Conservation (phyloP, 2,113 vertebrate genomes). For the Apodemus speciosus region DNA sequence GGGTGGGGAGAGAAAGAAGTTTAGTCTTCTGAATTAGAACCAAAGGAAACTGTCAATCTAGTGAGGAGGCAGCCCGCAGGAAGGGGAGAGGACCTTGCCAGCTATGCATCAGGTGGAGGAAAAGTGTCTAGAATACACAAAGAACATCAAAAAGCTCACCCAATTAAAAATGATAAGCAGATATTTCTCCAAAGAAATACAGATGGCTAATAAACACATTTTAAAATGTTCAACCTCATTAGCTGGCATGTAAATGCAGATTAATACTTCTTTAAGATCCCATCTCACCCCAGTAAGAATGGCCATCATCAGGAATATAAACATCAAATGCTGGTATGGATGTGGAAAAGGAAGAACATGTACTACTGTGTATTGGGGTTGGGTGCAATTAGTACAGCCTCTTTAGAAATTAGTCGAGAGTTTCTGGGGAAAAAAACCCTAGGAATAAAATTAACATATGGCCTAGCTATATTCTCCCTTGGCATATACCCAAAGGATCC, state of each 20-base stretch:
- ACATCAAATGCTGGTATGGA: neutral
- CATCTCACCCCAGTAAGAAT: neutral
- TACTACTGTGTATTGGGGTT: neutral
- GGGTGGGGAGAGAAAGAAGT: neutral
- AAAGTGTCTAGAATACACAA: neutral
- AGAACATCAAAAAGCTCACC: neutral
- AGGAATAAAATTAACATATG: neutral
- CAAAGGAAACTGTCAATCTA: neutral
- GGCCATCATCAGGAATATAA: neutral
- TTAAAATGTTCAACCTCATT: neutral
- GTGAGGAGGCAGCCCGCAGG: neutral
- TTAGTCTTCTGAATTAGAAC: too few species aligned
- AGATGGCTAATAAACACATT: neutral
- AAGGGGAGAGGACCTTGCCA: neutral
- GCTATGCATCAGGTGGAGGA: neutral
- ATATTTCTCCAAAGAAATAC: neutral
- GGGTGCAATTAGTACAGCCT: neutral
- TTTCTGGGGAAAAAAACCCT: neutral
- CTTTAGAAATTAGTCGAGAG: neutral
- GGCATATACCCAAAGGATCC: neutral
- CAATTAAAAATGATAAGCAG: neutral
- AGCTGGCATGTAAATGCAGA: neutral
- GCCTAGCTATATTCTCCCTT: neutral
- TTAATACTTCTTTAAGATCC: neutral
- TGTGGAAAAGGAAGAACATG: neutral